These are phyloP conservation scores for Danionella cerebrum DNA, from an alignment of 2,113 vertebrate species.

Conservation along the genomic window DNA sequence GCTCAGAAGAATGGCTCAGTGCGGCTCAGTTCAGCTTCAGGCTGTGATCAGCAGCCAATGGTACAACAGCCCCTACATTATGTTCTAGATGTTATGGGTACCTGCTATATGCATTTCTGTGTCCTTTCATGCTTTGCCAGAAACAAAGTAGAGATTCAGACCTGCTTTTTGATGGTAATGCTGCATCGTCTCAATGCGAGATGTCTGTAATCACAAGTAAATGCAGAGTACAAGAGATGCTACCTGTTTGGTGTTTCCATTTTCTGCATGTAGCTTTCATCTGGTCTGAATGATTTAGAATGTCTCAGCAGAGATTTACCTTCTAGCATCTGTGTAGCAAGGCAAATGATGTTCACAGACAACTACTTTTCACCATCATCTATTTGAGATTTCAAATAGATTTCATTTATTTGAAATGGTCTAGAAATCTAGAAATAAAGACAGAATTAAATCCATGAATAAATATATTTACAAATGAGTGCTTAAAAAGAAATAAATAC, in stretches of 20 bases:
- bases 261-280: constrained; percentile 17
- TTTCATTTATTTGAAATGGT: too few relatives aligned
- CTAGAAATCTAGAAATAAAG: too few relatives aligned
- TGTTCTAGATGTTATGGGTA: not conserved
- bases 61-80: not conserved
- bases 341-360: not conserved
- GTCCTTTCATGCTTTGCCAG: not conserved
- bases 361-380: too few relatives aligned
- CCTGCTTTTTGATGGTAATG: constrained; percentile 11
- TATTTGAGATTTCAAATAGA: too few relatives aligned
- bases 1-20: not conserved
- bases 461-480: too few relatives aligned
- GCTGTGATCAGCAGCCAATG: not conserved
- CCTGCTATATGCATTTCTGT: not conserved
- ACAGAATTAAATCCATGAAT: too few relatives aligned
- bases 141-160: constrained; percentile 3
- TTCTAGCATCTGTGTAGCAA: constrained; percentile 4
- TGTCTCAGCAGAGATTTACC: not conserved
- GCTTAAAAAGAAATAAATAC: too few relatives aligned
- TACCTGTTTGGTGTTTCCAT: constrained; percentile 15
- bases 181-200: constrained; percentile 2
- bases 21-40: not conserved
- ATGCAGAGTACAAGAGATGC: not conserved
- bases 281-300: constrained; percentile 16
- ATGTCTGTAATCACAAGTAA: constrained; percentile 15